phyloP scores from a whole-genome alignment of 2,888 invertebrate species.

The Gerris lacustris region DNA sequence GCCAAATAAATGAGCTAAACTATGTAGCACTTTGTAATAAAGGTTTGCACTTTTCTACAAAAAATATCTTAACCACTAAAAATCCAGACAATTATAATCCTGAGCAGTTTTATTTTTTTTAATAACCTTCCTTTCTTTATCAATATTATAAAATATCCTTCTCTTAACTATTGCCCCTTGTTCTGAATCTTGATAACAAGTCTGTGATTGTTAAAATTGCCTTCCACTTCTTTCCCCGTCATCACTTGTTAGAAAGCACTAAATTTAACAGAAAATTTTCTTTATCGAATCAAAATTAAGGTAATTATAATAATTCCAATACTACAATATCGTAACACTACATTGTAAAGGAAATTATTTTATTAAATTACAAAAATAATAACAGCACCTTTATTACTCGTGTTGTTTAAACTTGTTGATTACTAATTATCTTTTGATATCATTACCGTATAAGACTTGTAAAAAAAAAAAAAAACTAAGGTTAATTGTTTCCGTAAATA shows the following conservation, averaged over 20 bases:
- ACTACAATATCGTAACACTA: not conserved
- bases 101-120: not conserved
- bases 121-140: not conserved
- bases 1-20: no score
- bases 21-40: no score
- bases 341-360: not conserved
- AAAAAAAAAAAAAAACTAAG: no score
- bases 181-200: conserved; percentile 27
- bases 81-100: not conserved
- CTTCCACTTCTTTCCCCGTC: conserved; percentile 25
- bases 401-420: no score
- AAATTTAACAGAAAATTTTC: conserved; percentile 7
- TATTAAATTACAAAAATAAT: not conserved
- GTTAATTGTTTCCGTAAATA: no score
- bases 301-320: not conserved
- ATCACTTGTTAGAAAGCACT: conserved; percentile 27
- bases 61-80: no score
- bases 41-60: no score
- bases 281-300: not conserved
- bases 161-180: no score
- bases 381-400: not conserved
- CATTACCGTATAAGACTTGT: no score
- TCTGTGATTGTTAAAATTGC: conserved; percentile 30
- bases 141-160: conserved; percentile 14
- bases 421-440: no score